phyloP scores from a whole-genome alignment of 2,888 invertebrate genomes.

The Drosophila kokeensis region DNA sequence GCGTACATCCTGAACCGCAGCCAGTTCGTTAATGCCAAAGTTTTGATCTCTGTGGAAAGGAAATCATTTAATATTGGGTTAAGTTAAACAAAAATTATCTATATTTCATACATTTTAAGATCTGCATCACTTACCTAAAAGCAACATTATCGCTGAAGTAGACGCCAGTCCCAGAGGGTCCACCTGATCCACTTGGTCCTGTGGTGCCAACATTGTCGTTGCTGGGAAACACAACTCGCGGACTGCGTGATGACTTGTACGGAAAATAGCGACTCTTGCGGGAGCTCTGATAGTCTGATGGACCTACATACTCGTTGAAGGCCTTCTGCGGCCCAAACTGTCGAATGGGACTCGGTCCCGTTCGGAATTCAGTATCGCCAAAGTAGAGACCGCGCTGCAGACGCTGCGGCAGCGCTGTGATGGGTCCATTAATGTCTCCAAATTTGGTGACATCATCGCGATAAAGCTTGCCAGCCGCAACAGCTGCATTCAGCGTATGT shows the following conservation, averaged over 20 bases:
- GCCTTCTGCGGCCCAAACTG: slow-evolving; percentile 83
- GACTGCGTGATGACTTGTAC: slow-evolving; percentile 84
- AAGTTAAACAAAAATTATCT: not conserved
- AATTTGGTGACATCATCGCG: slow-evolving; percentile 85
- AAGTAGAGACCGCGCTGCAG: slow-evolving; percentile 82
- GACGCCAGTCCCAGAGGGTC: slow-evolving; percentile 78
- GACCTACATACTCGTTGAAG: slow-evolving; percentile 82
- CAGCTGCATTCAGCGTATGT: slow-evolving; percentile 74
- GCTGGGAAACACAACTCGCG: slow-evolving; percentile 84
- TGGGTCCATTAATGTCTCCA: slow-evolving; percentile 85
- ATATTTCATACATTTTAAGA: not conserved
- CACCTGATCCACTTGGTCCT: slow-evolving; percentile 75
- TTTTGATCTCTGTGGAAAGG: slow-evolving; percentile 86
- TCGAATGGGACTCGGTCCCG: slow-evolving; percentile 66
- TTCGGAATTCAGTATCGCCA: slow-evolving; percentile 82
- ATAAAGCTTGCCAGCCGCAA: slow-evolving; percentile 77
- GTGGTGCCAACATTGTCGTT: slow-evolving; percentile 84
- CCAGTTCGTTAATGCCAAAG: slow-evolving; percentile 87
- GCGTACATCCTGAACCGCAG: slow-evolving; percentile 85
- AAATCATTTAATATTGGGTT: not conserved
- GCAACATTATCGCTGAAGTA: slow-evolving; percentile 85
- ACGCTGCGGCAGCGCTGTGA: slow-evolving; percentile 83
- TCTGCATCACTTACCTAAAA: slow-evolving; percentile 80
- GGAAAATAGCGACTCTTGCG: slow-evolving; percentile 84
- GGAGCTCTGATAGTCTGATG: slow-evolving; percentile 81